Percentiles rank a stretch among this genome's conserved stretches.
Conservation (phyloP, 2,113 vertebrate genomes). For the Mustela nigripes region DNA sequence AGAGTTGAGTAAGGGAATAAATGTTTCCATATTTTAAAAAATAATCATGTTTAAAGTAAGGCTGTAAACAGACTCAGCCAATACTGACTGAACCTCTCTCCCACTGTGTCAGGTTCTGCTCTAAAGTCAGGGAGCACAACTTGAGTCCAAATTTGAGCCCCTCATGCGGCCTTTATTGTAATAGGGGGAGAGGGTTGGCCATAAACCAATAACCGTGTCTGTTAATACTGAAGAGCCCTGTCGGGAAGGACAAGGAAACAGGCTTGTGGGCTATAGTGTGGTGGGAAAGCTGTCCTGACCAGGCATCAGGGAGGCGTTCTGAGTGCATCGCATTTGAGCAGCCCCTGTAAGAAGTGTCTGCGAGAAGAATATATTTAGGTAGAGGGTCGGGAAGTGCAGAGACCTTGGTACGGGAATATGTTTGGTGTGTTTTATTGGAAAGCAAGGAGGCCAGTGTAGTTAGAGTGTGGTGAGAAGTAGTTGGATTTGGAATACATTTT, state of each 20-base stretch:
- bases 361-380: not conserved
- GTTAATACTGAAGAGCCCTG: not conserved
- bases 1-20: not conserved
- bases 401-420: not conserved
- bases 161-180: not conserved
- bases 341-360: not conserved
- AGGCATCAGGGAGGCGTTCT: not conserved
- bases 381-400: not conserved
- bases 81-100: fast-evolving
- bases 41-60: not conserved
- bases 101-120: not conserved
- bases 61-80: not conserved
- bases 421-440: not conserved
- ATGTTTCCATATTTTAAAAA: not conserved
- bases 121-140: not conserved
- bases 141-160: not conserved
- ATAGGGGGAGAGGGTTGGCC: not conserved
- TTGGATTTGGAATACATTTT: not conserved
- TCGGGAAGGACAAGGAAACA: not conserved
- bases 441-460: not conserved
- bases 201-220: fast-evolving
- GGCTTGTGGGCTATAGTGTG: fast-evolving
- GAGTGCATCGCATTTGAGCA: not conserved
- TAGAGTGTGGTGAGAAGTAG: not conserved
- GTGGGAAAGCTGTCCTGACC: not conserved